A percentile compares a stretch with the other conserved stretches of the same genome.
Conservation (phyloP, 1,140 invertebrate genomes). For the Drosophila elegans region DNA sequence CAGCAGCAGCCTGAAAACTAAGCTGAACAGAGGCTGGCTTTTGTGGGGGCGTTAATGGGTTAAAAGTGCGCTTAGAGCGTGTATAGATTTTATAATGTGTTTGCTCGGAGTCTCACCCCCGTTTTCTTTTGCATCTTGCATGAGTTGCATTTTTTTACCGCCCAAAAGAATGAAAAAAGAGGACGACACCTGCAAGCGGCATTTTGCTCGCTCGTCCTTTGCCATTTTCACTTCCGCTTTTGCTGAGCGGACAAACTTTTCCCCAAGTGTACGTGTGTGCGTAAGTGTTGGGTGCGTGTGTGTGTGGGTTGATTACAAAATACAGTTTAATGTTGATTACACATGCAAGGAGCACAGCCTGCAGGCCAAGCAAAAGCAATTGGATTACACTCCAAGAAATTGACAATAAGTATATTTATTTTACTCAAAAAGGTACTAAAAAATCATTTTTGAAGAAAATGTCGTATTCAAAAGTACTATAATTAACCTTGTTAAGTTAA, state of each 20-base stretch:
- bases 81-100: conserved; percentile 81
- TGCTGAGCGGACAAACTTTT: conserved; percentile 72
- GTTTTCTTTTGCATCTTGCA: conserved; percentile 30
- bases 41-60: conserved; percentile 75
- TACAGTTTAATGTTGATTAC: conserved; percentile 82
- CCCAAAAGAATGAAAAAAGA: conserved; percentile 53
- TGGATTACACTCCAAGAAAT: conserved; percentile 10
- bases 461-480: no score
- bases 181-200: conserved; percentile 52
- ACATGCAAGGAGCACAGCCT: conserved; percentile 59
- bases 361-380: conserved; percentile 26
- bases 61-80: conserved; percentile 79
- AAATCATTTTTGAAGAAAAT: neutral
- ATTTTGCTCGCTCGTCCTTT: conserved; percentile 50
- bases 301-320: conserved; percentile 75
- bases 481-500: no score
- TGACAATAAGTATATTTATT: neutral
- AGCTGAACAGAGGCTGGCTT: conserved; percentile 24
- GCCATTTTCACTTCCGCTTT: conserved; percentile 59
- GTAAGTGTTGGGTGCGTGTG: conserved; percentile 11
- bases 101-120: conserved; percentile 38
- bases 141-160: conserved; percentile 59
- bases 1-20: conserved; percentile 26
- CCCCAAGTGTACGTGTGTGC: conserved; percentile 18
- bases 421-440: neutral